Evolutionary conservation across 2,113 vertebrate genomes (phyloP), one percentile per base, ranked within the genome.

Genomic region (Dryoscopus gambensis): DNA sequence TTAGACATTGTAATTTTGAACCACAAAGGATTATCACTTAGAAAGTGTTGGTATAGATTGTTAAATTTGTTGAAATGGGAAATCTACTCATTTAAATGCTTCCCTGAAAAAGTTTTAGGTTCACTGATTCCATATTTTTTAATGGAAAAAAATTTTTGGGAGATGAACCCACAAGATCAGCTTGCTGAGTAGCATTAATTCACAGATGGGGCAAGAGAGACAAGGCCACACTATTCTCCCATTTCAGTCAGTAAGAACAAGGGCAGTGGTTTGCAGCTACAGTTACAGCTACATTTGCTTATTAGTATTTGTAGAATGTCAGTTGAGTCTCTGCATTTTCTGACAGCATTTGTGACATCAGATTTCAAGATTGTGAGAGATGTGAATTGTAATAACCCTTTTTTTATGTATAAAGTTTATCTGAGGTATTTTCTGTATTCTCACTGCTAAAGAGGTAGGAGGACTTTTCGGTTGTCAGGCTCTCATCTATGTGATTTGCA

Each of bases 361-460:
- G 30, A 35, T 67, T 83, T 70, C n/a, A 53, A 37, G 16, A 75
- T 18, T 46, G 17, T 71, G 42, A 83, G 69, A 55, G 14, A 50
- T 6, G 2, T n/a, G 19, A 63, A 67, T 44, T 57, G 13, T 50
- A 59, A 53, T 50, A 37, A 63, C 2, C 0, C 22, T 31, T 5
- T 11, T 17, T 27, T 13, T n/a, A 39, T 22, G 8, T 5, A 63
- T 33, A 4, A 17, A 42, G 15, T 57, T 85, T 14, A 42, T 57
- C 1, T 0, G 20, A 55, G 3, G 1, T 82, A 11, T 82, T 39
- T 73, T 64, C 42, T 79, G 2, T 49, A 15, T 78, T 44, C 14
- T 75, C 1, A 2, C 11, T 50, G 11, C 10, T 64, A n/a, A 80
- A 59, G n/a, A 31, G 0, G 0, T 14, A 57, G 21, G 27, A 88